Conservation (phyloP, 2,888 invertebrate genomes). For the Embidobia sp. region DNA sequence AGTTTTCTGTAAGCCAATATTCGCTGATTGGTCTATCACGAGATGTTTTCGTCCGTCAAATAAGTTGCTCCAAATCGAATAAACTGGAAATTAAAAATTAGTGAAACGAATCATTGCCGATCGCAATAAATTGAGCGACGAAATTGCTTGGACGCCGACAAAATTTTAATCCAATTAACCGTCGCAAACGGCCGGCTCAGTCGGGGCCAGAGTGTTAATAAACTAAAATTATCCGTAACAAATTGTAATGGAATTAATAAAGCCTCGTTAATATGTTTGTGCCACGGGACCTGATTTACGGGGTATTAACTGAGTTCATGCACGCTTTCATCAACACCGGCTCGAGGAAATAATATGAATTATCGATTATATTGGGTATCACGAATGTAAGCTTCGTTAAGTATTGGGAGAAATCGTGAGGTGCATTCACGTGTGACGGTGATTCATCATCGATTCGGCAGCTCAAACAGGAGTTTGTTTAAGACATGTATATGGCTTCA, state of each 20-base stretch:
- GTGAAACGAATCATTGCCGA: too few species aligned
- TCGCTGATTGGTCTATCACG: constrained; percentile 21
- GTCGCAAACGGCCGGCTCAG: too few species aligned
- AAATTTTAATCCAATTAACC: too few species aligned
- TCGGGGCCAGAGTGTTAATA: too few species aligned
- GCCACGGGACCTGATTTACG: constrained; percentile 15
- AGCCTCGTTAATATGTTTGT: constrained; percentile 11
- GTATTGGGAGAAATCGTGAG: constrained; percentile 35
- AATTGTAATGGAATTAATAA: constrained; percentile 14
- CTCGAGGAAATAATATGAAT: constrained; percentile 6
- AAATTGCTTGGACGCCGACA: too few species aligned
- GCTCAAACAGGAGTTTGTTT: constrained; percentile 43
- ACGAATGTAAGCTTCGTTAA: constrained; percentile 29
- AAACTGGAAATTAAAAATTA: background rate
- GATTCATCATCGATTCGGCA: constrained; percentile 37
- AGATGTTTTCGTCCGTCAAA: constrained; percentile 7
- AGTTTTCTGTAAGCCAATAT: constrained; percentile 26
- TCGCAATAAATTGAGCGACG: too few species aligned
- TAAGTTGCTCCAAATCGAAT: background rate
- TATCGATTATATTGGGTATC: constrained; percentile 10
- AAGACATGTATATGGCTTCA: constrained; percentile 38
- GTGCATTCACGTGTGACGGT: constrained; percentile 29
- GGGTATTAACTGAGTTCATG: constrained; percentile 10
- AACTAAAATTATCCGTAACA: background rate
- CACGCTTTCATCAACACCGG: background rate